These are phyloP conservation scores for Platorchestia sp. DNA, from an alignment of 1,140 invertebrate species.

Conservation along the genomic window DNA sequence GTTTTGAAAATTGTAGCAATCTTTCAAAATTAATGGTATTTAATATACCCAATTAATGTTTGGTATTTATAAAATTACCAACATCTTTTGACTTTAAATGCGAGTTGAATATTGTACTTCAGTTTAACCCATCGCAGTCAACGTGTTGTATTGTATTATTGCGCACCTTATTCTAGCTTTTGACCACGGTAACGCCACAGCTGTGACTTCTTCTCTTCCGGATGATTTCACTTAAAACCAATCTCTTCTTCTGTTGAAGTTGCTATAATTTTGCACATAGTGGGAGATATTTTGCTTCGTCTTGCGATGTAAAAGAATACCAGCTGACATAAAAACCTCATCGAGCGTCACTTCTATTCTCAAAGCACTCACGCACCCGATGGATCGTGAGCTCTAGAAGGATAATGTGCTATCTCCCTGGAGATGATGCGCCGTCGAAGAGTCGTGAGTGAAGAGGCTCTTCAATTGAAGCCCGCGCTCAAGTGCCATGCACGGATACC, in stretches of 20 bases:
- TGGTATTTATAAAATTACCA: no score
- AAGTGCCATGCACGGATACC: neutral
- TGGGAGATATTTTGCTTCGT: neutral
- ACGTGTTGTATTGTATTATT: no score
- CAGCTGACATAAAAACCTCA: neutral
- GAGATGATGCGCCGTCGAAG: neutral
- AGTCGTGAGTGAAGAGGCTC: neutral
- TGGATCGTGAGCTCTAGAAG: neutral
- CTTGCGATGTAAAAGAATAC: neutral
- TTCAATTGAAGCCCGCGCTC: neutral
- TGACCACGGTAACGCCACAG: neutral
- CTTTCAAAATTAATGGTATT: no score
- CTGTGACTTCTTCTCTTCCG: neutral
- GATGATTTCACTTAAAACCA: neutral
- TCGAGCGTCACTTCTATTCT: neutral
- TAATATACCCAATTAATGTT: no score
- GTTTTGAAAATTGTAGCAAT: no score
- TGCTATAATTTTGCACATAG: neutral
- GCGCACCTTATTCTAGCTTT: no score
- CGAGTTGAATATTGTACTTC: no score
- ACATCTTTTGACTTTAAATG: no score
- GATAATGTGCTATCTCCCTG: neutral
- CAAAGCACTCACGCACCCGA: no score
- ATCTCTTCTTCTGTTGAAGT: neutral
- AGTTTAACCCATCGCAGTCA: no score